A percentile compares a stretch with the other conserved stretches of the same genome.
These are phyloP conservation scores for Rapana venosa DNA, from an alignment of 2,888 invertebrate species.

Conservation along the genomic window DNA sequence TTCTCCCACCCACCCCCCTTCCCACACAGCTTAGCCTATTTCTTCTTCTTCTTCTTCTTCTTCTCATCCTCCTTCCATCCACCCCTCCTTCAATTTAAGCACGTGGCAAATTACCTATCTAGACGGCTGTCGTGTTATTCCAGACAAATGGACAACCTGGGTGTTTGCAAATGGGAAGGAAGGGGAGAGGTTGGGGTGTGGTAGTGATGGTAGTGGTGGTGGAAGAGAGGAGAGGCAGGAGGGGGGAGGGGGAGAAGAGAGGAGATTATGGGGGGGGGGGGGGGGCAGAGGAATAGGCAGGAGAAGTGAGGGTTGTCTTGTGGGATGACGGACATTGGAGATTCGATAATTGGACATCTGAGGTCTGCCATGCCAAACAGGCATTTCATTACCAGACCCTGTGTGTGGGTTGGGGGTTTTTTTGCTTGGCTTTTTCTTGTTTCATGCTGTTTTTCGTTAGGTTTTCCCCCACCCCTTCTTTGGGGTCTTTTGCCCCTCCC, in stretches of 20 bases:
- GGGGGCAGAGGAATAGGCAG: background rate
- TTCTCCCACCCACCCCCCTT: background rate
- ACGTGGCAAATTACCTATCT: background rate
- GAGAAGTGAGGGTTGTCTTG: background rate
- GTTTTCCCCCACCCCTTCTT: no score
- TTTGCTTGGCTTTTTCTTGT: background rate
- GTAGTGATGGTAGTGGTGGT: no score
- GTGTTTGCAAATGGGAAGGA: background rate
- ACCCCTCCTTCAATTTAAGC: background rate
- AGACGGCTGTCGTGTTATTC: slow-evolving; percentile 9
- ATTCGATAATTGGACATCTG: background rate
- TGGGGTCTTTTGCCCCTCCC: no score
- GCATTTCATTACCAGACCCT: background rate
- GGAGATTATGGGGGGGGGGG: background rate
- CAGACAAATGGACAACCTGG: slow-evolving; percentile 5
- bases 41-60: background rate
- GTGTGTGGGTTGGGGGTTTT: background rate
- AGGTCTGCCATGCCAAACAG: slow-evolving; percentile 5
- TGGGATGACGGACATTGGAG: background rate
- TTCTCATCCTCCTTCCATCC: background rate
- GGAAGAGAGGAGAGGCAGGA: background rate
- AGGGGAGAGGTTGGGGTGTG: no score
- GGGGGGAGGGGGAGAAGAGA: no score
- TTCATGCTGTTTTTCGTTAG: no score
- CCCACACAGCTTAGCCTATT: no score